A percentile compares a stretch with the other conserved stretches of the same genome.
These are phyloP conservation scores for Philopotamus ludificatus DNA, from an alignment of 1,140 invertebrate genomes.

Conservation along the genomic window DNA sequence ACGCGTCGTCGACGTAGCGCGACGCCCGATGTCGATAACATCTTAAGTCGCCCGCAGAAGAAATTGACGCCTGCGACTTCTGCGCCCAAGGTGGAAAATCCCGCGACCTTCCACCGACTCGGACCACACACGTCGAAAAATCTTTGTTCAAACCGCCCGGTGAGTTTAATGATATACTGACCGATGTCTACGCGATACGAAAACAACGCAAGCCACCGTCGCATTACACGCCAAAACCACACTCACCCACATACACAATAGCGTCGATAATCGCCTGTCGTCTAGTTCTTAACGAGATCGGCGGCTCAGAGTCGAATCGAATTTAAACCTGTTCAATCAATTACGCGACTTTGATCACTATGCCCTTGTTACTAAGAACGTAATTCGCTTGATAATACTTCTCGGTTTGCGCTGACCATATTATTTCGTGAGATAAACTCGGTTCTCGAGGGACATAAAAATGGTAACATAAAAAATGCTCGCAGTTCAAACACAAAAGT, in stretches of 20 bases:
- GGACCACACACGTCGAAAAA: conserved; percentile 37
- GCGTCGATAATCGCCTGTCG: neutral
- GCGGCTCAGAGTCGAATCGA: neutral
- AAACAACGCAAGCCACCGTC: conserved; percentile 6
- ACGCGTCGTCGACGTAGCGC: neutral
- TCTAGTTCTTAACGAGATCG: conserved; percentile 10
- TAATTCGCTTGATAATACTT: too few relatives aligned
- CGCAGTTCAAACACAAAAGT: conserved; percentile 23
- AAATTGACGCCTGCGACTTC: neutral
- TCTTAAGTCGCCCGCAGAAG: neutral
- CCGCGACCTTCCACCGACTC: neutral
- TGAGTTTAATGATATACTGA: conserved; percentile 36
- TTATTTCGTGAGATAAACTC: conserved; percentile 26
- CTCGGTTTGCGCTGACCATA: conserved; percentile 5
- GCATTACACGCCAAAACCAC: neutral
- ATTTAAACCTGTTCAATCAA: neutral
- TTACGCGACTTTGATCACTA: too few relatives aligned
- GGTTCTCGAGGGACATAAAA: conserved; percentile 21
- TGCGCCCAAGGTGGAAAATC: conserved; percentile 5
- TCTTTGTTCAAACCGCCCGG: conserved; percentile 35
- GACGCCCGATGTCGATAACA: neutral
- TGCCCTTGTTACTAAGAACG: too few relatives aligned
- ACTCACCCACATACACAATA: neutral
- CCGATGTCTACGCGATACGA: conserved; percentile 3
- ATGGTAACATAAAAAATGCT: neutral